phyloP scores from a whole-genome alignment of 2,888 invertebrate species.

The Caenorhabditis panamensis region DNA sequence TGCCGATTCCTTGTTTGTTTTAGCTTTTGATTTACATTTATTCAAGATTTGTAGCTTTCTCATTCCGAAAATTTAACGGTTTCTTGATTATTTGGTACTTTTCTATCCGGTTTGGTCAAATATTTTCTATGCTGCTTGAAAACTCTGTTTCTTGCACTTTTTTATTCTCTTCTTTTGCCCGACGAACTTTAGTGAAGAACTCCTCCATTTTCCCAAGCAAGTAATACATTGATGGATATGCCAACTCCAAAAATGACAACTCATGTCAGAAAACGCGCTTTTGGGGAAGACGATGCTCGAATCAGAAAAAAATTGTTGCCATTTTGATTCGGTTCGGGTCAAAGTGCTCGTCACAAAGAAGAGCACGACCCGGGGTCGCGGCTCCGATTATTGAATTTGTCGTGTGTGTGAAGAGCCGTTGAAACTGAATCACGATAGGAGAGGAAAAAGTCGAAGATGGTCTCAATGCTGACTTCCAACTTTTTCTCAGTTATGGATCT shows the following conservation, averaged over 20 bases:
- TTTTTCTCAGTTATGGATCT: neutral
- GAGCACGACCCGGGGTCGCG: slow-evolving; percentile 10
- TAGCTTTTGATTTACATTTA: slow-evolving; percentile 35
- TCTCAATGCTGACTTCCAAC: slow-evolving; percentile 25
- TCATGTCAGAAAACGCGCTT: slow-evolving; percentile 32
- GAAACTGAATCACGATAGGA: slow-evolving; percentile 55
- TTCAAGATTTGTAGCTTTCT: slow-evolving; percentile 4
- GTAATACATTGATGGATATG: slow-evolving; percentile 40
- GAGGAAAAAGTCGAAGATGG: slow-evolving; percentile 8
- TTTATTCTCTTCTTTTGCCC: slow-evolving; percentile 1
- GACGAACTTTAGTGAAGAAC: too few species aligned
- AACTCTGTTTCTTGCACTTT: slow-evolving; percentile 24
- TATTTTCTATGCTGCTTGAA: neutral
- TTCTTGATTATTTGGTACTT: neutral
- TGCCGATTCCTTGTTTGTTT: slow-evolving; percentile 36
- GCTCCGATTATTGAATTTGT: slow-evolving; percentile 57
- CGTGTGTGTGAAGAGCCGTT: slow-evolving; percentile 48
- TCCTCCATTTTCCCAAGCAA: slow-evolving; percentile 6
- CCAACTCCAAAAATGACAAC: slow-evolving; percentile 41
- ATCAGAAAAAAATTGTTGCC: slow-evolving; percentile 26
- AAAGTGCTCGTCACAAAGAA: slow-evolving; percentile 33
- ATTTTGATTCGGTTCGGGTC: slow-evolving; percentile 39
- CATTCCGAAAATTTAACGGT: neutral
- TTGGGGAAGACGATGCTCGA: slow-evolving; percentile 14
- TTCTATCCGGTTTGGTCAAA: neutral